Percentiles rank a stretch among this genome's conserved stretches.
Conservation (phyloP, 2,797 vertebrate genomes). For the Pseudomugil tenellus region DNA sequence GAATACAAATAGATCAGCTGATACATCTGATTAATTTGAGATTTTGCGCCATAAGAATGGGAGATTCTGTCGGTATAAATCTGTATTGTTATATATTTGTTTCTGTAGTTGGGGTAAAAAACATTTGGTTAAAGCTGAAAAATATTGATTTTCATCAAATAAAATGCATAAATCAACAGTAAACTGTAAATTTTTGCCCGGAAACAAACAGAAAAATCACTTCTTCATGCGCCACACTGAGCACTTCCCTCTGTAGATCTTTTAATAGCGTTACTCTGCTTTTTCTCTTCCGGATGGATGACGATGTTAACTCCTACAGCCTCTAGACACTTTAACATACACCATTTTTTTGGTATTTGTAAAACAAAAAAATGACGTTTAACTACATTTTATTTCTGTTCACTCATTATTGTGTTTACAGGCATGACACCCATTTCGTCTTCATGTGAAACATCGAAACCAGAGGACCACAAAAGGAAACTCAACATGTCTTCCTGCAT, state of each 20-base stretch:
- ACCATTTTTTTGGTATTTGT: not conserved
- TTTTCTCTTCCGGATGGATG: not conserved
- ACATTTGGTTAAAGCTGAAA: too few relatives aligned
- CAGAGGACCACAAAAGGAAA: conserved; percentile 23
- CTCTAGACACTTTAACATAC: not conserved
- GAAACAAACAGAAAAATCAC: not conserved
- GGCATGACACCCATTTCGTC: not conserved
- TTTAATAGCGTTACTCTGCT: not conserved
- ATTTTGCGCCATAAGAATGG: too few relatives aligned
- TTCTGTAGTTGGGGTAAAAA: too few relatives aligned
- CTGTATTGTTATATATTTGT: too few relatives aligned
- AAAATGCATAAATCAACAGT: not conserved
- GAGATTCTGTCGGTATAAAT: too few relatives aligned
- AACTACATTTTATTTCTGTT: not conserved
- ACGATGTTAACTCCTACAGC: not conserved
- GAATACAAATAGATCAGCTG: too few relatives aligned
- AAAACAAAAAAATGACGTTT: not conserved
- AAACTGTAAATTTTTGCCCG: not conserved
- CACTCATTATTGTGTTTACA: not conserved
- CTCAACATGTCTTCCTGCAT: not conserved
- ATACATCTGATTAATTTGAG: too few relatives aligned
- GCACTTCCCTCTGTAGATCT: not conserved
- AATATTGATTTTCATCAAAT: not conserved
- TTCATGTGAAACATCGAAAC: conserved; percentile 21
- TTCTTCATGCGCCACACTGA: not conserved